Evolutionary conservation across 2,888 invertebrate species (phyloP), one percentile per base, ranked within the genome.

Genomic region (Eupeodes luniger): DNA sequence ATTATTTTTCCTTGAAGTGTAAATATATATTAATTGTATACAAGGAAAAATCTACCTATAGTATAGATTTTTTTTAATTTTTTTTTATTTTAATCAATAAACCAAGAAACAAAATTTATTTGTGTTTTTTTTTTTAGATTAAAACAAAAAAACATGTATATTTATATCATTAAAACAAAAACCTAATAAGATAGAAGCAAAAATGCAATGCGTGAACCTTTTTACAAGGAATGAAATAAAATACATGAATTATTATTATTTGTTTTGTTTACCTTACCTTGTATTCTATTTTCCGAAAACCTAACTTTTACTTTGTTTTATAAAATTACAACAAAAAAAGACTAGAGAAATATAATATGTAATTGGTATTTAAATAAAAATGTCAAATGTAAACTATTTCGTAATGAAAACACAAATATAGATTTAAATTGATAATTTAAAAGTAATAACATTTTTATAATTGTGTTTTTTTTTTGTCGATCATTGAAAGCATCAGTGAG

Each of bases 41-140:
- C 51, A 67, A 61, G 40, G 19, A 40, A 44, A 53, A 61, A 62
- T 67, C 14, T 74, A 61, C 74, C 53, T 61, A 78, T 74, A 74
- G 61, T 62, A 36, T 77, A 27, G 27, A 27, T 76, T 82, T 51
- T 55, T 6, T 64, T 64, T 64, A 40, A 11, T 7, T 0, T 61
- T 0, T 61, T 62, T 16, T n/a, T 61, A 40, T 62, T 62, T 62
- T 62, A n/a, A 36, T 62, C 40, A 62, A 62, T 62, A 40, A 61
- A 61, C n/a, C 40, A 62, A 40, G 40, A 16, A 62, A 62, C 61
- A 40, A 62, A 62, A 44, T 1, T 19, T 5, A 1, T 16, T 62
- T 44, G 62, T 40, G 62, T 62, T 62, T 62, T 62, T 19, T 62
- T 19, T 19, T 40, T 7, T 7, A 40, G 6, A 7, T 40, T 40